Evolutionary conservation across 53 echinoderm and acorn worm species (phyloP).

Genomic region (Paracentrotus lividus): DNA sequence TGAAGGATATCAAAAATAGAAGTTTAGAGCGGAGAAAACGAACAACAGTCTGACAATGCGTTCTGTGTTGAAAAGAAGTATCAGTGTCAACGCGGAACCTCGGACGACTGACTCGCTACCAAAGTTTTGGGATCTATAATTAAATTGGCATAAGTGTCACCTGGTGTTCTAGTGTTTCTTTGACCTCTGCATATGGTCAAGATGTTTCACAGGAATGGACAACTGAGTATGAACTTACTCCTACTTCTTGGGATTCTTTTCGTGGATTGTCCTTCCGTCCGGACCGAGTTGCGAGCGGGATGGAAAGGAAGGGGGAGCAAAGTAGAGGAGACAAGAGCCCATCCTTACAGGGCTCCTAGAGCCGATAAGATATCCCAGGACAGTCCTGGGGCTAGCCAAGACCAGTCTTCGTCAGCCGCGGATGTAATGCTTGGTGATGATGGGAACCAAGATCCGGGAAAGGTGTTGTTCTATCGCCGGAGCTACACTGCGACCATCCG

Average conservation of each 20-base stretch:
- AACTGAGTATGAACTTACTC: constrained; percentile 5
- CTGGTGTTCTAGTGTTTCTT: not conserved
- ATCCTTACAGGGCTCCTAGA: not conserved
- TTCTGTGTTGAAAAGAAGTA: not conserved
- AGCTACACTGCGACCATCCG: constrained; percentile 20
- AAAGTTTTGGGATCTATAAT: not conserved
- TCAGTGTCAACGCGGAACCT: not conserved
- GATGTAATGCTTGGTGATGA: constrained; percentile 13
- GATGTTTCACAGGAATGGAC: constrained; percentile 39
- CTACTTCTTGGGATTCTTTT: constrained; percentile 3
- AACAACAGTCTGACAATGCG: not conserved
- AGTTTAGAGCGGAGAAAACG: not conserved
- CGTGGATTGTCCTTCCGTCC: constrained; percentile 6
- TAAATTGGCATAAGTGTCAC: not conserved
- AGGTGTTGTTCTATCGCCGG: constrained; percentile 35
- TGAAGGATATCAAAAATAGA: too few relatives aligned
- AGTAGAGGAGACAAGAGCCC: constrained; percentile 8
- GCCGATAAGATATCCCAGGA: not conserved
- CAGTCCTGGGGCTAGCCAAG: not conserved
- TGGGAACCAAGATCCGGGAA: not conserved
- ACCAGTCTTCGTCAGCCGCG: not conserved
- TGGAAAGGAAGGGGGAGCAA: constrained; percentile 1
- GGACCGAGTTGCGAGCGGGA: not conserved
- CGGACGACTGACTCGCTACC: too few relatives aligned
- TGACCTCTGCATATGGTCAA: not conserved